Conservation (phyloP, 1,140 invertebrate genomes). For the Neomicropteryx cornuta region DNA sequence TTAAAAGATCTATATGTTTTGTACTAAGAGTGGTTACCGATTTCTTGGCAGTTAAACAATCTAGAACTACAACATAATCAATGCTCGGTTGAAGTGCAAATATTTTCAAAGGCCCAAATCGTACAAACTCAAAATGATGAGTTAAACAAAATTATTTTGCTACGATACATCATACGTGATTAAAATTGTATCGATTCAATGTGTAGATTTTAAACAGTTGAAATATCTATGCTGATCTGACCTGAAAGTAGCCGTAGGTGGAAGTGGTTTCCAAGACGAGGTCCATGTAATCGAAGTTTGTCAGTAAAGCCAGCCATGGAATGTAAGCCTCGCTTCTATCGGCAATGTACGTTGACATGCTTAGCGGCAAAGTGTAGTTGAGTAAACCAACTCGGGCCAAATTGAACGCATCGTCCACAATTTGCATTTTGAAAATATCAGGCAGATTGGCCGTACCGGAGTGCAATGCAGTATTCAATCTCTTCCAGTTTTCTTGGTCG, state of each 20-base stretch:
- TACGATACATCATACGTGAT: no score
- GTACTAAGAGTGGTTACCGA: no score
- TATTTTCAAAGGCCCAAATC: no score
- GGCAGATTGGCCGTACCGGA: slow-evolving; percentile 42
- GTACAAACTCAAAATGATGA: no score
- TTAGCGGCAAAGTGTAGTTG: slow-evolving; percentile 43
- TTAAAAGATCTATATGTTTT: no score
- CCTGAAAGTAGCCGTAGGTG: slow-evolving; percentile 12
- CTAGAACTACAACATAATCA: no score
- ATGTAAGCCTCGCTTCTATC: slow-evolving; percentile 34
- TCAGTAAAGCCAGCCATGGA: slow-evolving; percentile 36
- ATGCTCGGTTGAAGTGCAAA: no score
- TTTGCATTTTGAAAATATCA: slow-evolving; percentile 59
- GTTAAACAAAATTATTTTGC: no score
- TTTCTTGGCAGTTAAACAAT: no score
- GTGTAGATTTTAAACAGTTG: no score
- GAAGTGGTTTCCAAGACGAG: slow-evolving; percentile 9
- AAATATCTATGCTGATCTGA: no score
- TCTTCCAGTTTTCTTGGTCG: slow-evolving; percentile 38
- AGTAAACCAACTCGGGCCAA: slow-evolving; percentile 46
- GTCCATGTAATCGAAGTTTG: slow-evolving; percentile 23
- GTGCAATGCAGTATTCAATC: slow-evolving; percentile 31
- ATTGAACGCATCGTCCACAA: slow-evolving; percentile 64
- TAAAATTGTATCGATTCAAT: no score
- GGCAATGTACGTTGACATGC: slow-evolving; percentile 43